These are phyloP conservation scores for Oreonectes daqikongensis DNA, from an alignment of 2,797 vertebrate species.

Conservation along the genomic window DNA sequence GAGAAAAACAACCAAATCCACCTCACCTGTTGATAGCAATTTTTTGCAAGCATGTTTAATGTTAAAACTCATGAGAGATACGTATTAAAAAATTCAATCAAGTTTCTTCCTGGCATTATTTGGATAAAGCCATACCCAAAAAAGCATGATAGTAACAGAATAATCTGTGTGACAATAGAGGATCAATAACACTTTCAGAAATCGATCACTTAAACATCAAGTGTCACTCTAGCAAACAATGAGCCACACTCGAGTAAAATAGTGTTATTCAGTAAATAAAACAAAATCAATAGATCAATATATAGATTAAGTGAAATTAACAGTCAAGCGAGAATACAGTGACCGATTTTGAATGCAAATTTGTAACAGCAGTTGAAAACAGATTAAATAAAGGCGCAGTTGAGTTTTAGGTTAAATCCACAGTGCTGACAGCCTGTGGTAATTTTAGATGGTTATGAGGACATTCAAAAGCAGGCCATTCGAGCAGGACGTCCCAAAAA, in stretches of 20 bases:
- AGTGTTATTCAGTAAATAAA: background rate
- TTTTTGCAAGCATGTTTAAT: background rate
- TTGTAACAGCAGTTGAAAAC: background rate
- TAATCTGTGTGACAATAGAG: background rate
- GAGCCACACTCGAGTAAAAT: background rate
- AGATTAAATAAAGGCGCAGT: background rate
- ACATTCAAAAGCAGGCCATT: constrained; percentile 24
- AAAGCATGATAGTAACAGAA: background rate
- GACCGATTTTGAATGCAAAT: background rate
- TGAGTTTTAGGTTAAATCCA: background rate
- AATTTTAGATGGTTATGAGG: background rate
- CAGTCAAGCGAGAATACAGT: constrained; percentile 1
- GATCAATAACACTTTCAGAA: constrained; percentile 15
- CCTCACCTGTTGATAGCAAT: background rate
- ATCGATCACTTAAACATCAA: background rate
- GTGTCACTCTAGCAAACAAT: background rate
- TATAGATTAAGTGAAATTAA: background rate
- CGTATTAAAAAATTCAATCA: too few relatives aligned
- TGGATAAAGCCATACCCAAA: background rate
- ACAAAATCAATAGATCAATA: constrained; percentile 23
- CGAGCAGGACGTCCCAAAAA: constrained; percentile 16
- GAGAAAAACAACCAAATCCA: background rate
- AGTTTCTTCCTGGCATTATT: background rate
- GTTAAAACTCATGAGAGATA: background rate
- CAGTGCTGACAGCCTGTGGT: background rate